These are phyloP conservation scores for Eunapius fragilis DNA, from an alignment of 37 sponge, comb jelly and placozoan genomes.

Conservation along the genomic window DNA sequence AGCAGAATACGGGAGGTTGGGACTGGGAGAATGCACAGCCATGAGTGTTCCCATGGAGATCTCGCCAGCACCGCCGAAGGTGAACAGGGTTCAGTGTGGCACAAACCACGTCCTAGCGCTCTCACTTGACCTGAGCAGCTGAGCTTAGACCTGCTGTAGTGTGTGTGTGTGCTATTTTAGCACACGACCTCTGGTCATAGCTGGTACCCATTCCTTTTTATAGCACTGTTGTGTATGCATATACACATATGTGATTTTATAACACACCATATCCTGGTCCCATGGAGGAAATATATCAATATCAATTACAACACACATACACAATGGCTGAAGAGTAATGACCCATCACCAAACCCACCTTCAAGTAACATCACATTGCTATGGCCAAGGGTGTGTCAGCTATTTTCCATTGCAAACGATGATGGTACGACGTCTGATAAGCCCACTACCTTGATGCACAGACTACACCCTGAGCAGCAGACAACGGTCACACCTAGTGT, in stretches of 20 bases:
- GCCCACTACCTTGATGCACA: slow-evolving; percentile 11
- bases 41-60: slow-evolving; percentile 12
- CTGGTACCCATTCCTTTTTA: too few species aligned
- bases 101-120: slow-evolving; percentile 52
- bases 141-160: too few species aligned
- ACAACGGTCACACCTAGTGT: slow-evolving; percentile 38
- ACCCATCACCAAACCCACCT: not conserved
- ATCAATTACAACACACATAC: too few species aligned
- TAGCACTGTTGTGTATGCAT: too few species aligned
- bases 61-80: not conserved
- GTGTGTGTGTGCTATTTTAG: too few species aligned
- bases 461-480: slow-evolving; percentile 48
- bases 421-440: not conserved
- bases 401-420: not conserved
- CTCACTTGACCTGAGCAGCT: not conserved
- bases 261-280: too few species aligned
- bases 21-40: slow-evolving; percentile 3
- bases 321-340: too few species aligned
- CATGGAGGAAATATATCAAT: too few species aligned
- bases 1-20: slow-evolving; percentile 55
- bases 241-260: too few species aligned
- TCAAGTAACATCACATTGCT: not conserved
- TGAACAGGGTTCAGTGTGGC: slow-evolving; percentile 42
- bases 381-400: not conserved
- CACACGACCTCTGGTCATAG: too few species aligned